Percentiles rank a stretch among this genome's conserved stretches.
Evolutionary conservation across 2,113 vertebrate genomes (phyloP).

Genomic region (Nerophis lumbriciformis): DNA sequence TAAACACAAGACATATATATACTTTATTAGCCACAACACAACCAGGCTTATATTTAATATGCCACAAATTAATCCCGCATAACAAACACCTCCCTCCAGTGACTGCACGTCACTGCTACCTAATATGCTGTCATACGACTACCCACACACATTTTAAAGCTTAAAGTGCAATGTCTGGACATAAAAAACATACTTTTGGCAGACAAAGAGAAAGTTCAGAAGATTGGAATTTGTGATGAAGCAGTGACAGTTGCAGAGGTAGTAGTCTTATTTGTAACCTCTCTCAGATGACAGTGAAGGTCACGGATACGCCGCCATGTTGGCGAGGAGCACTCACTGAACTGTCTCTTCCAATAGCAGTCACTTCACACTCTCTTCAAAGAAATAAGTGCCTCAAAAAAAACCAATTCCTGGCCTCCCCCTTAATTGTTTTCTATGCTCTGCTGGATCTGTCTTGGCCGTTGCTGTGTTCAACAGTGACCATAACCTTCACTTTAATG

Average conservation of each 20-base stretch:
- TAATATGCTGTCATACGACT: too few species aligned
- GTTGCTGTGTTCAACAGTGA: constrained; percentile 27
- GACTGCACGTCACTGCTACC: too few species aligned
- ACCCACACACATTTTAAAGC: too few species aligned
- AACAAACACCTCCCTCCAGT: too few species aligned
- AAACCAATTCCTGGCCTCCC: constrained; percentile 41
- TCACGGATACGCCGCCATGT: constrained; percentile 56
- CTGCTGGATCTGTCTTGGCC: constrained; percentile 42
- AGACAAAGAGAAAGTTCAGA: constrained; percentile 1
- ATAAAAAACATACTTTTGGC: constrained; percentile 5
- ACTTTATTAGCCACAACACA: too few species aligned
- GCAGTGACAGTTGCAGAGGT: constrained; percentile 24
- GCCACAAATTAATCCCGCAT: too few species aligned
- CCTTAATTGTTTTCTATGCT: constrained; percentile 60
- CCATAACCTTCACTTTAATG: constrained; percentile 36
- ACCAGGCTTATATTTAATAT: too few species aligned
- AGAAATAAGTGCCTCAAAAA: constrained; percentile 56
- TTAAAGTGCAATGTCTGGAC: neutral
- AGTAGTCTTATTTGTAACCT: constrained; percentile 54
- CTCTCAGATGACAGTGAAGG: constrained; percentile 54
- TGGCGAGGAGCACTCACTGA: constrained; percentile 47
- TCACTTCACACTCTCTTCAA: constrained; percentile 42
- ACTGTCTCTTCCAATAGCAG: constrained; percentile 53
- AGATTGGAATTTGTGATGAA: constrained; percentile 26
- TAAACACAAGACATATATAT: too few species aligned